A percentile compares a stretch with the other conserved stretches of the same genome.
phyloP scores from a whole-genome alignment of 2,113 vertebrate genomes.

The Oncorhynchus keta region DNA sequence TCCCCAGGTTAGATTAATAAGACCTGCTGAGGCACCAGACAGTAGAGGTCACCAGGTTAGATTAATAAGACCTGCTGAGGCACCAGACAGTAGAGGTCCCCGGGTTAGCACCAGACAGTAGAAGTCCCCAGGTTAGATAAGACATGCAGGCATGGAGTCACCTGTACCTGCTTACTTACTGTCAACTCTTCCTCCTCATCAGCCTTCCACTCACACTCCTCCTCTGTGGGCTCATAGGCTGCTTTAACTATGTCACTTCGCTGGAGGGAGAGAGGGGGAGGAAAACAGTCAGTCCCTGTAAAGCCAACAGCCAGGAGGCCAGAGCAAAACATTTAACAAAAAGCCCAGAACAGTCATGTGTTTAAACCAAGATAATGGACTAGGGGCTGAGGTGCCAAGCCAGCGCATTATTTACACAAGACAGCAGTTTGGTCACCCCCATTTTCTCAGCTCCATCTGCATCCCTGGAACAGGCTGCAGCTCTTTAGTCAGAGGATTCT shows the following conservation, averaged over 20 bases:
- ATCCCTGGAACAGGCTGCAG: not conserved
- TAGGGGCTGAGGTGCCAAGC: not conserved
- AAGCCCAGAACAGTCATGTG: not conserved
- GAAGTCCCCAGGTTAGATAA: not conserved
- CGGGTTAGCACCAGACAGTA: not conserved
- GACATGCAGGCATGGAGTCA: slow-evolving; percentile 50
- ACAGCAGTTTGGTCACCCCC: not conserved
- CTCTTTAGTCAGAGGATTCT: not conserved
- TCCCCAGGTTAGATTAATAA: too few species aligned
- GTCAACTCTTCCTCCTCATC: slow-evolving; percentile 94
- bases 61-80: too few species aligned
- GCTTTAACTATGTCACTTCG: slow-evolving; percentile 97
- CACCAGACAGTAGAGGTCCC: not conserved
- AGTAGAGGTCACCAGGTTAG: not conserved
- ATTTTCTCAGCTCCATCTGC: not conserved
- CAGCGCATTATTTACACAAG: not conserved
- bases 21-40: not conserved
- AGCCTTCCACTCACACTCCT: slow-evolving; percentile 97
- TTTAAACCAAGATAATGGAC: slow-evolving; percentile 4
- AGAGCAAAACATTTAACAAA: not conserved
- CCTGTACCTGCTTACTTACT: slow-evolving; percentile 84
- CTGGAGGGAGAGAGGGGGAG: slow-evolving; percentile 57
- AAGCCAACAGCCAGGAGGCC: not conserved
- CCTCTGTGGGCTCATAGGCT: slow-evolving; percentile 93
- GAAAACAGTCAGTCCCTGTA: not conserved